Conservation (phyloP, 2,888 invertebrate genomes). For the Xestia xanthographa region DNA sequence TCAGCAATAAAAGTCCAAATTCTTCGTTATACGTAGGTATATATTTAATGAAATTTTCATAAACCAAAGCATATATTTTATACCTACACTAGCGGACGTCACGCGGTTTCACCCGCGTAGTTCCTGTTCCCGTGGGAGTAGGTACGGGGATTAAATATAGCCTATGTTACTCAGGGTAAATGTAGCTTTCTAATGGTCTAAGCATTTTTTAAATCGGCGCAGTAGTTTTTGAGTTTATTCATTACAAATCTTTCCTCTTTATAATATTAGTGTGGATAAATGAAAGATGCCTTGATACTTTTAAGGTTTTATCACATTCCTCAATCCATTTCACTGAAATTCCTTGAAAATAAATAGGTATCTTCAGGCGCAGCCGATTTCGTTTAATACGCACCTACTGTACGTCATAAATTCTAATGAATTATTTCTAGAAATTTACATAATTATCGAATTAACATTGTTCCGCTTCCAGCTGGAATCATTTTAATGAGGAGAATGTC, state of each 20-base stretch:
- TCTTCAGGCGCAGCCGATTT: slow-evolving; percentile 31
- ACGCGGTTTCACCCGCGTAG: too few species aligned
- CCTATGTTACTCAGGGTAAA: too few species aligned
- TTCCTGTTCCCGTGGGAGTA: too few species aligned
- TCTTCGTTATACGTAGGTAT: too few species aligned
- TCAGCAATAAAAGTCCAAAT: not conserved
- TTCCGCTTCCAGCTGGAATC: slow-evolving; percentile 77
- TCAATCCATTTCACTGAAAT: slow-evolving; percentile 12
- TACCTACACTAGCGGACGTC: too few species aligned
- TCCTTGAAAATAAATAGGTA: slow-evolving; percentile 25
- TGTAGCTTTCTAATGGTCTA: too few species aligned
- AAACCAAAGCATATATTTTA: not conserved
- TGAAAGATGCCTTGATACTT: not conserved
- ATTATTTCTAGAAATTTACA: slow-evolving; percentile 77
- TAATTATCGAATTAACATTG: slow-evolving; percentile 82
- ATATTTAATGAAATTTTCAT: not conserved
- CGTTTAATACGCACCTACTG: slow-evolving; percentile 56
- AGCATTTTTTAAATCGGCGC: too few species aligned
- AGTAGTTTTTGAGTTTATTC: too few species aligned
- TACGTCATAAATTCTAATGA: slow-evolving; percentile 74
- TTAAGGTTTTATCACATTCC: not conserved
- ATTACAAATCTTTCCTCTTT: too few species aligned
- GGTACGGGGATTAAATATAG: too few species aligned
- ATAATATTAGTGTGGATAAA: too few species aligned
- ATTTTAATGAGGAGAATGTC: slow-evolving; percentile 77